Evolutionary conservation across 2,113 vertebrate genomes (phyloP).

Genomic region (Chionis minor): DNA sequence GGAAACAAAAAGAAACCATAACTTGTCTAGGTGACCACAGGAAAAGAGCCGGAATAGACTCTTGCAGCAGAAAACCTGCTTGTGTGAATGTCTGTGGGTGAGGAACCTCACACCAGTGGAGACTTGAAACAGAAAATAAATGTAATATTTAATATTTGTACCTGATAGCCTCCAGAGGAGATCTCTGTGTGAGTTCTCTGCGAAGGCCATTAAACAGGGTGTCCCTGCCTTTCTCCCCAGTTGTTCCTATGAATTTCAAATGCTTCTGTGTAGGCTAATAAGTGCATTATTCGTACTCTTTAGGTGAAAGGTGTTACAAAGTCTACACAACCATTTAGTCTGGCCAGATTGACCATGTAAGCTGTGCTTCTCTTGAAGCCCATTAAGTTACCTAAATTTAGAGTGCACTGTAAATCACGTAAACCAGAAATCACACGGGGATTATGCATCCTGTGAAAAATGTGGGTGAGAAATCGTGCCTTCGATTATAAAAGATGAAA

Average conservation of each 20-base stretch:
- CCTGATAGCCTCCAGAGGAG: background rate
- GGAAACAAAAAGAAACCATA: background rate
- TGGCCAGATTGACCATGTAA: background rate
- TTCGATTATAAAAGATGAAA: background rate
- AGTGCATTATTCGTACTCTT: background rate
- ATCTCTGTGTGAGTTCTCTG: background rate
- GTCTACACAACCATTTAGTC: background rate
- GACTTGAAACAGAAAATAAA: background rate
- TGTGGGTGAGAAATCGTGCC: background rate
- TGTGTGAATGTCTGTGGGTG: background rate
- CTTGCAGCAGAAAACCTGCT: background rate
- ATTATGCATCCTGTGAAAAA: background rate
- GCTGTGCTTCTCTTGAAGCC: background rate
- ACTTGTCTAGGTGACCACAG: background rate
- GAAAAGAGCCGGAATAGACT: background rate
- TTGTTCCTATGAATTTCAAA: background rate
- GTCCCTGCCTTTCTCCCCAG: background rate
- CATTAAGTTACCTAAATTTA: background rate
- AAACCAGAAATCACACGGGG: background rate
- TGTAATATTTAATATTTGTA: background rate
- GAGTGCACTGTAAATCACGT: rapidly evolving
- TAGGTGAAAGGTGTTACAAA: background rate
- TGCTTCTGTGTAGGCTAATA: background rate
- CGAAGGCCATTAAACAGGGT: background rate
- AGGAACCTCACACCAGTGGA: background rate